Conservation (phyloP, 2,797 vertebrate species). For the Loriculus beryllinus region DNA sequence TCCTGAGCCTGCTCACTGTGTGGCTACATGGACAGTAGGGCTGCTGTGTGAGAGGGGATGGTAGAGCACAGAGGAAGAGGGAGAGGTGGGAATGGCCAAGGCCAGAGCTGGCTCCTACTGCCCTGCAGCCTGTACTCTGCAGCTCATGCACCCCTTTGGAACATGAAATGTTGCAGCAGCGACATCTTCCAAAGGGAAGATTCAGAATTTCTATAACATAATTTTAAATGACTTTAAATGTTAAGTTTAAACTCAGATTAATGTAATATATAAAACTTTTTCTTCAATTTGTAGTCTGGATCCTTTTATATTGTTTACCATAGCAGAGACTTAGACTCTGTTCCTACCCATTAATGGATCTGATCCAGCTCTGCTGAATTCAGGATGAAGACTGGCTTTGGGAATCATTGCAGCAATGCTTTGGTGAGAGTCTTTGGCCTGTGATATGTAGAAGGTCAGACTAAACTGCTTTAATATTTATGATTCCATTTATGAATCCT, state of each 20-base stretch:
- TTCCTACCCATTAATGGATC: neutral
- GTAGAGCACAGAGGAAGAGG: neutral
- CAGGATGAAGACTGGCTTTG: neutral
- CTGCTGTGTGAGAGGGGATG: neutral
- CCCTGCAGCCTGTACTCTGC: neutral
- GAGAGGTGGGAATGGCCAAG: neutral
- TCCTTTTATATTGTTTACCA: neutral
- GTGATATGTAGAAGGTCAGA: neutral
- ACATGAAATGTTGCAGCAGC: neutral
- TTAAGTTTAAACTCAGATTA: neutral
- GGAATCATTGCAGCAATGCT: neutral
- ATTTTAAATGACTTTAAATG: neutral
- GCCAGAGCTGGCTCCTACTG: neutral
- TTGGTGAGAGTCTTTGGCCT: constrained; percentile 7
- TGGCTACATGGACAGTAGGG: neutral
- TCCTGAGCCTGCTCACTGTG: neutral
- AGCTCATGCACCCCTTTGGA: neutral
- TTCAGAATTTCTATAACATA: neutral
- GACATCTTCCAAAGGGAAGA: neutral
- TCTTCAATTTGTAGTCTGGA: neutral
- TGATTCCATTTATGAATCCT: constrained; percentile 17
- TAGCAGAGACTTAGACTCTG: neutral
- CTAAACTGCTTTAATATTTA: constrained; percentile 42
- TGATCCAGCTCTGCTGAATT: neutral
- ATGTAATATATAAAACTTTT: neutral